Evolutionary conservation across 2,888 invertebrate species (phyloP), one percentile per base, ranked within the genome.

Genomic region (Gymnosoma rotundatum): DNA sequence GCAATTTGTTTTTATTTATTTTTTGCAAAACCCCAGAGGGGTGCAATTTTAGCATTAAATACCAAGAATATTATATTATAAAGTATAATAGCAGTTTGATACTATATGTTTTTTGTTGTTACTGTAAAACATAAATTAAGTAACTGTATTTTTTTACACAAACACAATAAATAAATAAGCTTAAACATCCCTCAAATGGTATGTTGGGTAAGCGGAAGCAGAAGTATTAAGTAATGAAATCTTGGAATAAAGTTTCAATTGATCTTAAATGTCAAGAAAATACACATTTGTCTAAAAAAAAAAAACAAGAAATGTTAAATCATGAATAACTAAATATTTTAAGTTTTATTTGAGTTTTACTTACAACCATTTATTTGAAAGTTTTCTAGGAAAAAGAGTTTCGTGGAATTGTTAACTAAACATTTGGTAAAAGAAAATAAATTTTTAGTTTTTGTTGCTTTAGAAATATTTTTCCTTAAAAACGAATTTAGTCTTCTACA

Each of bases 91-190:
- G 60, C 61, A 56, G 52, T 83, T 72, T 76, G 21, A 12, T 78
- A 20, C 69, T 52, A 5, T 60, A 2, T 48, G 18, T 14, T 32
- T 52, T 79, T 80, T 58, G 38, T 21, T 72, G 25, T 75, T 60
- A 50, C 61, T 83, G 78, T 72, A 48, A 32, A 60, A 48, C 42
- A 83, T 80, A 80, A 83, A 84, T 80, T 81, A 81, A 84, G 80
- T 84, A 80, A 81, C 81, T 18, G 45, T 45, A 78, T 78, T 73
- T 63, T 58, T 63, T 38, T 38, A 61, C 48, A 14, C 32, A 66
- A n/a, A 76, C 54, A 60, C 32, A 21, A 21, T 79, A 36, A 50
- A 42, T 48, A 66, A 64, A 64, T 52, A 54, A 63, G 36, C 20
- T 56, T 61, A 56, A 67, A 66, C 78, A 78, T 56, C 72, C 66